Evolutionary conservation across 1,140 invertebrate species (phyloP), one percentile per base, ranked within the genome.

Genomic region (Acyrthosiphon pisum): DNA sequence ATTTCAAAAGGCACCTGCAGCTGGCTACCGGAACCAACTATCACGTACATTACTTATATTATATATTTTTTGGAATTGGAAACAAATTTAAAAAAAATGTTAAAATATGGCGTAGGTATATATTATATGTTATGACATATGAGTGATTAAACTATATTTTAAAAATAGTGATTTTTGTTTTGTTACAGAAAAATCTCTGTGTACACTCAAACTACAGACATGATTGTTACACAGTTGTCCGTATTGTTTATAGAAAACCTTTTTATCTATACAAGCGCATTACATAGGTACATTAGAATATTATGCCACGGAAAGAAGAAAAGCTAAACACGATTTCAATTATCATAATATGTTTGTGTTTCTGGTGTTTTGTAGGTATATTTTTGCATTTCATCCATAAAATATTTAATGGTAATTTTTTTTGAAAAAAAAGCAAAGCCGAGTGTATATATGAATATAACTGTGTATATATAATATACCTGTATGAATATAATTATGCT

Each of bases 321-420:
- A n/a, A n/a, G n/a, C 18, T 4, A 60, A 87, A 46, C 41, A n/a
- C 9, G 11, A 87, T 87, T 87, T 18, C 3, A 46, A 87, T 26
- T 8, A 87, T 84, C 22, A 30, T 46, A 30, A 30, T 87, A 60
- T 60, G 88, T 30, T 90, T 41, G 35, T 41, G 26, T 48, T 48
- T 87, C 20, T 3, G 46, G 46, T 87, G 26, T 86, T 46, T 20
- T 86, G 44, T 48, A 86, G 14, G 22, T 35, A 14, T 89, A n/a
- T 89, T 88, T 90, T 50, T 81, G 30, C 22, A 37, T 83, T 37
- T 91, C 30, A 14, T 53, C 26, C n/a, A 91, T 83, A 83, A 91
- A 91, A 50, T 91, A 91, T 83, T 50, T 9, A 41, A 41, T 41
- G 48, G 8, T 3, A 7, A n/a, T n/a, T 76, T n/a, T 68, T 68